Base-by-base conservation (phyloP, 2,888 invertebrate species). In the Rhyacophila evoluta region DNA sequence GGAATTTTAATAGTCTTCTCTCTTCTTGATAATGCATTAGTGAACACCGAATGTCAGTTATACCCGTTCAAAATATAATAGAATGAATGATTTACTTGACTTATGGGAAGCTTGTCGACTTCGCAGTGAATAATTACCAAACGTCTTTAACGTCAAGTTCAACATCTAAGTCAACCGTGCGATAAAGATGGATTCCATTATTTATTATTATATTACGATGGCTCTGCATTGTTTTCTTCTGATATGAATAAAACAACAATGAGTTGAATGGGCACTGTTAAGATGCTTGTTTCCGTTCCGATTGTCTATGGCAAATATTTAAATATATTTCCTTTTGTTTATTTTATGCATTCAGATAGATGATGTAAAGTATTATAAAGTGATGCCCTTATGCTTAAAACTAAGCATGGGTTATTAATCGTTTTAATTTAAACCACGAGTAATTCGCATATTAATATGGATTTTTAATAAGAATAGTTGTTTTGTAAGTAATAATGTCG, bases 1-100 rank as follows among this genome's bases (percentile, higher is more conserved):
- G 82, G 82, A 82, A 82, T 82, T 79, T 82, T 81, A 81, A 82
- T 81, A 78, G 79, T 72, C 33, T 68, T 67, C 72, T 33, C 68
- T 78, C 71, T 19, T 74, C 19, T 27, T 71, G 55, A 74, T 74
- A 74, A 55, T 67, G 74, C 74, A 55, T 74, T 67, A 29, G 67
- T 33, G 29, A 6, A 55, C 8, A 55, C 55, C 41, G 15, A 55
- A 55, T 55, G 55, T 69, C 69, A 69, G 69, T 69, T 28, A 12
- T 29, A 33, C 12, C 33, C 11, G 29, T 8, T 15, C 69, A 69
- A 29, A 4, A 28, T 69, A 15, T n/a, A n/a, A 41, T n/a, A 8
- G 3, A 41, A 41, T 15, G n/a, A 69, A 69, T 69, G 69, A 69
- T 55, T 55, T 19, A 55, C 25, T 55, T 15, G 15, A 2, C 25